phyloP scores from a whole-genome alignment of 2,888 invertebrate genomes.

The Dioctria linearis region DNA sequence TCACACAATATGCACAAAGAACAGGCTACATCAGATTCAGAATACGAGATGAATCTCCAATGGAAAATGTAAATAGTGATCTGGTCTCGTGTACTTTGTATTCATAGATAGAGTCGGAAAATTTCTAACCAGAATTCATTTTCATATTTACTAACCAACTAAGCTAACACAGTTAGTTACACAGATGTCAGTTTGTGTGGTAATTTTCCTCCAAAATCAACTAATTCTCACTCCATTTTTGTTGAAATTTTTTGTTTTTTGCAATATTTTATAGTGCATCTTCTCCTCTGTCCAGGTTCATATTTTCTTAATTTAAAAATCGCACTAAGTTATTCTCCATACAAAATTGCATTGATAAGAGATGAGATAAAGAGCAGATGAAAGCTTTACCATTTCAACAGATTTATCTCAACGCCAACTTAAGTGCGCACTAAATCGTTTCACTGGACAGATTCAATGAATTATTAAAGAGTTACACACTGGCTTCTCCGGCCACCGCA shows the following conservation, averaged over 20 bases:
- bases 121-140: not conserved
- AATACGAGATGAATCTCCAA: conserved; percentile 4
- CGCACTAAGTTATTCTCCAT: not conserved
- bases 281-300: not conserved
- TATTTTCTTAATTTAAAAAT: not conserved
- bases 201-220: not conserved
- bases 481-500: conserved; percentile 29
- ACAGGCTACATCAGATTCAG: not conserved
- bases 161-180: no score
- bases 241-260: not conserved
- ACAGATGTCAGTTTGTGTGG: not conserved
- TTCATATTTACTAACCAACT: not conserved
- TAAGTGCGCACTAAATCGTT: conserved; percentile 48
- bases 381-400: conserved; percentile 29
- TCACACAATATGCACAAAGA: conserved; percentile 3
- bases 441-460: conserved; percentile 42
- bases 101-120: not conserved
- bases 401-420: conserved; percentile 33
- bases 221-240: not conserved
- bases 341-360: conserved; percentile 14
- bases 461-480: conserved; percentile 46
- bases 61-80: not conserved
- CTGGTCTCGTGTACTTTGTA: not conserved
- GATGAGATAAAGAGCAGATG: conserved; percentile 21
- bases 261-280: not conserved